Conservation (phyloP, 2,888 invertebrate genomes). For the Idaea straminata region DNA sequence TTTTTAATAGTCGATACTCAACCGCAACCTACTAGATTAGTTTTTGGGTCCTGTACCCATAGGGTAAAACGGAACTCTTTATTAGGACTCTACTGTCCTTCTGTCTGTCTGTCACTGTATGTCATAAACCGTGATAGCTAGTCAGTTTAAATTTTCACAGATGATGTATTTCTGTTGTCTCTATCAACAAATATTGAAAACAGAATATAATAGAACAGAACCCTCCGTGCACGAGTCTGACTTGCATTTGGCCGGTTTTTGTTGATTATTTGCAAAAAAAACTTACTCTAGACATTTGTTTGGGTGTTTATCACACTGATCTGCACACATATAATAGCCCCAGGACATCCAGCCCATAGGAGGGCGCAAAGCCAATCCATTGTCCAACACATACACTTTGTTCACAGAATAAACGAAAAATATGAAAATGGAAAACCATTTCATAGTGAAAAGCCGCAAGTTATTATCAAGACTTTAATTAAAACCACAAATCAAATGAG, state of each 20-base stretch:
- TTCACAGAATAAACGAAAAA: constrained; percentile 32
- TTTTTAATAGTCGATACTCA: no score
- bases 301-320: constrained; percentile 80
- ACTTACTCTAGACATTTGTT: constrained; percentile 83
- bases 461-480: not conserved
- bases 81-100: no score
- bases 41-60: no score
- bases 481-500: constrained; percentile 15
- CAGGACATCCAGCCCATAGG: constrained; percentile 89
- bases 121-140: no score
- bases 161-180: no score
- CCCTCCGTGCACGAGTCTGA: no score
- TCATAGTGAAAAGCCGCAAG: constrained; percentile 2
- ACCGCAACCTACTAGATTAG: no score
- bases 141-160: no score
- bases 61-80: no score
- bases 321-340: constrained; percentile 83
- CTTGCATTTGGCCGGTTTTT: not conserved
- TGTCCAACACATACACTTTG: constrained; percentile 69
- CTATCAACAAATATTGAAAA: no score
- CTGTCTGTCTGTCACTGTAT: no score
- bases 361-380: constrained; percentile 83
- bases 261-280: constrained; percentile 8
- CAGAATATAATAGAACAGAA: no score
- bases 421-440: constrained; percentile 7